Conservation (phyloP, 92 coral and sea anemone genomes). For the Desmophyllum pertusum region DNA sequence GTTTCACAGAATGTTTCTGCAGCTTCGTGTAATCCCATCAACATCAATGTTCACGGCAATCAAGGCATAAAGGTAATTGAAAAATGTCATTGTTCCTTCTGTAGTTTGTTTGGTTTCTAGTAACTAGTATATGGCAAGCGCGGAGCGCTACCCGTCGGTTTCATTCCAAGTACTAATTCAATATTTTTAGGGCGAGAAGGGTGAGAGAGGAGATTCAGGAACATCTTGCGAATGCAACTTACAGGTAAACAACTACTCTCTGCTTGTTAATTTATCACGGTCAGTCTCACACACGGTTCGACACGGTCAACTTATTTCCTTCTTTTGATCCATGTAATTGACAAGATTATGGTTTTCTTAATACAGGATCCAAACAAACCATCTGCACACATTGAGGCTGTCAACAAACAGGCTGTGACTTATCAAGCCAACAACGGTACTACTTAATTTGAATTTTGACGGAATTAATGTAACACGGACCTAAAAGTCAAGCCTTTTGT, state of each 20-base stretch:
- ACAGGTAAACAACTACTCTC: background rate
- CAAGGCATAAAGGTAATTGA: background rate
- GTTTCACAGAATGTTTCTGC: background rate
- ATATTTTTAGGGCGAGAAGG: slow-evolving; percentile 8
- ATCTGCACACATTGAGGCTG: slow-evolving; percentile 2
- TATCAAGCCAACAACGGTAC: background rate
- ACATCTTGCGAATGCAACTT: background rate
- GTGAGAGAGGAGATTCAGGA: slow-evolving; percentile 2
- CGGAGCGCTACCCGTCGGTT: no score
- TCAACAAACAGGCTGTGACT: background rate
- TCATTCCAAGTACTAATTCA: background rate
- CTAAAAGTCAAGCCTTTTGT: background rate
- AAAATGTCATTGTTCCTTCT: background rate
- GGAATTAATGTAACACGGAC: no score
- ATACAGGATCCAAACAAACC: background rate
- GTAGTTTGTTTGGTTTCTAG: background rate
- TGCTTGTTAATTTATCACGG: background rate
- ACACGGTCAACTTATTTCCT: no score
- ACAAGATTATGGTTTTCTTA: background rate
- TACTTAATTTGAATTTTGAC: no score
- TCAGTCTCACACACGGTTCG: background rate
- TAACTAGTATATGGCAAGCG: no score
- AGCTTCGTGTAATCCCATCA: background rate
- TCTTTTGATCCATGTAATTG: no score
- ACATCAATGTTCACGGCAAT: background rate